Evolutionary conservation across 2,888 invertebrate species (phyloP).

Genomic region (Zelleria hepariella): DNA sequence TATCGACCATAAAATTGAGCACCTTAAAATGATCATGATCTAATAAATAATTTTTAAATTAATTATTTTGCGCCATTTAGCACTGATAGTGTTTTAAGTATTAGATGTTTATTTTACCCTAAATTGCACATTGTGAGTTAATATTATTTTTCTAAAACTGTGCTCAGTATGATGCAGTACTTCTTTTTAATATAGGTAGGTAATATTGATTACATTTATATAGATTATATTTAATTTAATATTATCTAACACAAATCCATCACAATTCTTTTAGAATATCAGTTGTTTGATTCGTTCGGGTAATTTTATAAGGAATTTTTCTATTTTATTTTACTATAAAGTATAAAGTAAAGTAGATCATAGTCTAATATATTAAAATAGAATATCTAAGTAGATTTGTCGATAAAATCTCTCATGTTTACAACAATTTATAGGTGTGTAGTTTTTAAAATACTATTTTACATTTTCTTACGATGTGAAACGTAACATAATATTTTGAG

Average conservation of each 20-base stretch:
- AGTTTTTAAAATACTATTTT: constrained; percentile 26
- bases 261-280: constrained; percentile 72
- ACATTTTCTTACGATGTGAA: too few relatives aligned
- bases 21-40: background rate
- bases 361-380: constrained; percentile 44
- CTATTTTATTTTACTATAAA: background rate
- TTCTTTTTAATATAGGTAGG: background rate
- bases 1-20: background rate
- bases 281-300: constrained; percentile 60
- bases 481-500: background rate
- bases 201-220: background rate
- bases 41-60: background rate
- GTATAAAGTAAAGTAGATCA: background rate
- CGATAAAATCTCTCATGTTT: constrained; percentile 61
- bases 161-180: constrained; percentile 8
- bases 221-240: constrained; percentile 23
- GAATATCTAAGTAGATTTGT: constrained; percentile 40
- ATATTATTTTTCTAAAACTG: background rate
- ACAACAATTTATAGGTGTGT: constrained; percentile 35
- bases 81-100: background rate
- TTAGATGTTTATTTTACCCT: background rate
- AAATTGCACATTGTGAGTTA: constrained; percentile 2
- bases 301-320: background rate
- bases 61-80: background rate
- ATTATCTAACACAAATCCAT: constrained; percentile 62